Evolutionary conservation across 1,140 invertebrate species (phyloP).

Genomic region (Drepana arcuata): DNA sequence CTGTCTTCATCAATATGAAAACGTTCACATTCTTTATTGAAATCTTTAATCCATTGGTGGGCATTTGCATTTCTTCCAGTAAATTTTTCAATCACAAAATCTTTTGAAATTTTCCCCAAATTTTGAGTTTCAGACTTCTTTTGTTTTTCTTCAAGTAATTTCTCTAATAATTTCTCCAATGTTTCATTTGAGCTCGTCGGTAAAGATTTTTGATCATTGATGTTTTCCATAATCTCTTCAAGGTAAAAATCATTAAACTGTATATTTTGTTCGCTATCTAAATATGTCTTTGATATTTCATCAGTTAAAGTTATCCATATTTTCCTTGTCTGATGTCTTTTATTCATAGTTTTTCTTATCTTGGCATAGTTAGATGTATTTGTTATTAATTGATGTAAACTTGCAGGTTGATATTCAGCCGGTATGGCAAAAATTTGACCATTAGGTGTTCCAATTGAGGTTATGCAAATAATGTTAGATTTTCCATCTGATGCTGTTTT

Average conservation of each 20-base stretch:
- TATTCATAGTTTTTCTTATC: constrained; percentile 23
- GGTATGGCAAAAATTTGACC: no score
- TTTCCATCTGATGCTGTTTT: constrained; percentile 18
- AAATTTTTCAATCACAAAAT: constrained; percentile 24
- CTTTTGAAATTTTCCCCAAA: constrained; percentile 14
- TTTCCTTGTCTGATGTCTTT: no score
- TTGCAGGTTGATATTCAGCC: no score
- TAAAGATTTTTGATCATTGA: not conserved
- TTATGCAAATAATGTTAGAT: no score
- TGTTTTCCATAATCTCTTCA: no score
- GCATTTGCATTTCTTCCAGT: constrained; percentile 22
- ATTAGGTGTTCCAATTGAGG: no score
- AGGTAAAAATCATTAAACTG: no score
- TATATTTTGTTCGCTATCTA: no score
- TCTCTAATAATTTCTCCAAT: constrained; percentile 16
- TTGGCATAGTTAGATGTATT: constrained; percentile 15
- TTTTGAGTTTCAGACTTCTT: constrained; percentile 14
- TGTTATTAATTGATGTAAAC: constrained; percentile 11
- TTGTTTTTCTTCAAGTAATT: no score
- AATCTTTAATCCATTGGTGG: constrained; percentile 30
- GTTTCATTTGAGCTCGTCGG: not conserved
- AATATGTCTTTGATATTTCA: no score
- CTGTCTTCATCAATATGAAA: constrained; percentile 23
- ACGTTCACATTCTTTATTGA: constrained; percentile 28
- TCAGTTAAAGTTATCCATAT: no score